These are phyloP conservation scores for Thyatira batis DNA, from an alignment of 2,888 invertebrate species.

Conservation along the genomic window DNA sequence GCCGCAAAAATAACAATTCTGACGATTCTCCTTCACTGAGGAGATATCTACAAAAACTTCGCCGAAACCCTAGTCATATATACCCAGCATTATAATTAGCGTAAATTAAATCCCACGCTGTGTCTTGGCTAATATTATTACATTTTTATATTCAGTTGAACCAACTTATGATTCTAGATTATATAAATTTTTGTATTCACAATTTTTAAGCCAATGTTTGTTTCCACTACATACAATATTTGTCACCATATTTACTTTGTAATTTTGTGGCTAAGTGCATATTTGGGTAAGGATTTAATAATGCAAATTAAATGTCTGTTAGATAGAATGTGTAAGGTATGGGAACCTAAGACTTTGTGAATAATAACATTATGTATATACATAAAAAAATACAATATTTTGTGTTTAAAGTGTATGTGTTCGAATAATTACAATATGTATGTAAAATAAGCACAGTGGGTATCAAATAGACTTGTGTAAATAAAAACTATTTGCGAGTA, in stretches of 20 bases:
- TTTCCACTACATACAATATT: neutral
- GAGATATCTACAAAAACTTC: too few species aligned
- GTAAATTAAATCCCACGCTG: neutral
- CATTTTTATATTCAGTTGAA: constrained; percentile 1
- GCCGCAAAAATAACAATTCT: too few species aligned
- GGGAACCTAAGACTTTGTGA: too few species aligned
- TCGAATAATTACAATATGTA: neutral
- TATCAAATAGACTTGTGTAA: neutral
- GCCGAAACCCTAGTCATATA: neutral
- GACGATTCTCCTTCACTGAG: too few species aligned
- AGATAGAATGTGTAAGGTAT: too few species aligned
- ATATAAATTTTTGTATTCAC: neutral
- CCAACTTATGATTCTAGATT: constrained; percentile 4
- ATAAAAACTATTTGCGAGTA: neutral
- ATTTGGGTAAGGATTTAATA: too few species aligned
- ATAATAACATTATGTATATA: too few species aligned
- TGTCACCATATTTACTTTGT: neutral
- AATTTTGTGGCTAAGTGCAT: neutral
- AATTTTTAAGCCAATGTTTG: neutral
- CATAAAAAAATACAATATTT: too few species aligned
- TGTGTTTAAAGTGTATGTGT: neutral
- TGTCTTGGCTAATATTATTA: neutral
- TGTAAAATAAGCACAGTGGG: neutral
- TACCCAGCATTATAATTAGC: neutral
- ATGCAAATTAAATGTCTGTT: neutral